A percentile compares a stretch with the other conserved stretches of the same genome.
phyloP scores from a whole-genome alignment of 2,797 vertebrate species.

The Cetoscarus ocellatus region DNA sequence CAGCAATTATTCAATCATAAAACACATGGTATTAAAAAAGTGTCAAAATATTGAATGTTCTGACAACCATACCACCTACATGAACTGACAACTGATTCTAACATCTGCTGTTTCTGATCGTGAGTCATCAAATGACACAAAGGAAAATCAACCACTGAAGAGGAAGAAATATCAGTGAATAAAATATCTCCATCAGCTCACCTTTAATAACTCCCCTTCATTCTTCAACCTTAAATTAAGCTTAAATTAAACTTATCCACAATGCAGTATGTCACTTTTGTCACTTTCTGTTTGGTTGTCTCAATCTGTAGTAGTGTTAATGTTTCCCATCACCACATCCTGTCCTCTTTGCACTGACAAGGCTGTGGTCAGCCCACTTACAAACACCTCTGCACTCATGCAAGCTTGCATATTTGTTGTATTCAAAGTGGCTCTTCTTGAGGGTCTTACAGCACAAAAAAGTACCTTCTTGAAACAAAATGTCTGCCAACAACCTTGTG shows the following conservation, averaged over 20 bases:
- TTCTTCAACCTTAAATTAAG: not conserved
- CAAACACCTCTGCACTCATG: not conserved
- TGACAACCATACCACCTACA: not conserved
- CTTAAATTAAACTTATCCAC: too few relatives aligned
- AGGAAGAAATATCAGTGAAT: not conserved
- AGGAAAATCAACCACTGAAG: constrained; percentile 8
- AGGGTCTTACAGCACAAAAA: constrained; percentile 17
- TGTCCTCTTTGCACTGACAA: not conserved
- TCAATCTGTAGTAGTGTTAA: not conserved
- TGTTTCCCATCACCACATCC: constrained; percentile 4
- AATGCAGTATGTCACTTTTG: not conserved
- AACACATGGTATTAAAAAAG: too few relatives aligned
- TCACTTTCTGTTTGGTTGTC: constrained; percentile 4
- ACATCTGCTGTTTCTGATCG: not conserved
- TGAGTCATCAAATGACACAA: constrained; percentile 19
- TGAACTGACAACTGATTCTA: not conserved
- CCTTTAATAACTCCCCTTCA: not conserved
- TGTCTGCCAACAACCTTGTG: not conserved
- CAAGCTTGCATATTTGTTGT: constrained; percentile 7
- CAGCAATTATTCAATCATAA: too few relatives aligned
- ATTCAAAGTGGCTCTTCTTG: constrained; percentile 20
- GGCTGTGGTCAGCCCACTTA: not conserved
- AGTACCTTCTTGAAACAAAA: not conserved
- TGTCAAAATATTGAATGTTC: too few relatives aligned
- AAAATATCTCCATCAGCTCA: not conserved